Percentiles rank a stretch among this genome's conserved stretches.
Evolutionary conservation across 2,113 vertebrate genomes (phyloP).

Genomic region (Ptyas mucosa): DNA sequence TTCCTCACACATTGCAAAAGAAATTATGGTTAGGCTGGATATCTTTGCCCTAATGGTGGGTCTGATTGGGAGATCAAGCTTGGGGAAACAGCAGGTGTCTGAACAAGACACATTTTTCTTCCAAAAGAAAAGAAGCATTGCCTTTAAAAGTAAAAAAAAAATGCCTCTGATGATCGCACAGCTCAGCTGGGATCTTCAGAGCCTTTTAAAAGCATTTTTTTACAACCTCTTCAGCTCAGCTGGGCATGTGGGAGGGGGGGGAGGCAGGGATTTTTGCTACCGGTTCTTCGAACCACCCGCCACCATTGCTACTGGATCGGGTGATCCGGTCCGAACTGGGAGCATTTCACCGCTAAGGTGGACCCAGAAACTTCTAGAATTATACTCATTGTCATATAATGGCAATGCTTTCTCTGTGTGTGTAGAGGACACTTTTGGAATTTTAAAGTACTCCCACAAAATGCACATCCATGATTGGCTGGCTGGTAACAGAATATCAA

Average conservation of each 20-base stretch:
- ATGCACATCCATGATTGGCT: background rate
- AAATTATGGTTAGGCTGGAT: background rate
- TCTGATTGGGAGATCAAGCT: background rate
- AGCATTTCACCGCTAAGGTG: too few species aligned
- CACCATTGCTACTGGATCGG: too few species aligned
- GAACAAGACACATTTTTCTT: background rate
- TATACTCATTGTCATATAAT: background rate
- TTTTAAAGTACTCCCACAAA: background rate
- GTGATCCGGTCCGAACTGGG: too few species aligned
- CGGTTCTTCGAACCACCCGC: too few species aligned
- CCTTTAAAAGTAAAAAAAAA: too few species aligned
- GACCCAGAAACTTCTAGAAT: background rate
- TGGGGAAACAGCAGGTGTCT: background rate
- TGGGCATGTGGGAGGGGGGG: too few species aligned
- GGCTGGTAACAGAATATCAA: background rate
- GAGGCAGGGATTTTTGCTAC: too few species aligned
- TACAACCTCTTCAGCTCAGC: too few species aligned
- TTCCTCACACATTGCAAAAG: background rate
- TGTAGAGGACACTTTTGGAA: background rate
- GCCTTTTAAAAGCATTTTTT: too few species aligned
- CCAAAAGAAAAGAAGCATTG: too few species aligned
- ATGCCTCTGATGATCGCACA: too few species aligned
- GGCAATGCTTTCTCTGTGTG: background rate
- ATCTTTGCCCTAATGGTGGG: background rate
- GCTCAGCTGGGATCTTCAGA: too few species aligned